A percentile compares a stretch with the other conserved stretches of the same genome.
Conservation (phyloP, 2,888 invertebrate species). For the Diploptera punctata region DNA sequence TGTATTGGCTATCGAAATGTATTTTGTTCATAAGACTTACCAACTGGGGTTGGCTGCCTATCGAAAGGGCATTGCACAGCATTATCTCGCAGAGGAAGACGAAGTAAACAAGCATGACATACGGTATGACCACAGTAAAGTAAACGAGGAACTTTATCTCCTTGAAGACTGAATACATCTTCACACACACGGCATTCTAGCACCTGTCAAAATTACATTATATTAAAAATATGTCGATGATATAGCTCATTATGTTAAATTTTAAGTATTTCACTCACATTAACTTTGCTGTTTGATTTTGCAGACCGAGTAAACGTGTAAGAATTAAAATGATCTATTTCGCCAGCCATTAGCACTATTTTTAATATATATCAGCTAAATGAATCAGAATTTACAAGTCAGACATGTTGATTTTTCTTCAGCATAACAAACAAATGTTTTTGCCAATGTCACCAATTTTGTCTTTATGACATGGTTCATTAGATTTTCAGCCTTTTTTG, state of each 20-base stretch:
- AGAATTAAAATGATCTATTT: conserved; percentile 46
- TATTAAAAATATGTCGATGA: not conserved
- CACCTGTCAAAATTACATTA: conserved; percentile 49
- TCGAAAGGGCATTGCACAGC: conserved; percentile 63
- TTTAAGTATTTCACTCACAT: conserved; percentile 42
- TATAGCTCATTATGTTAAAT: not conserved
- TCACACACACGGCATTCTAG: conserved; percentile 64
- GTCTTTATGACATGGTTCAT: too few relatives aligned
- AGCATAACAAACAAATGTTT: too few relatives aligned
- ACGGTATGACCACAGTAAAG: conserved; percentile 62
- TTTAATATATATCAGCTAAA: too few relatives aligned
- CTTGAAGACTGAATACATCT: conserved; percentile 62
- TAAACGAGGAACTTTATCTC: conserved; percentile 62
- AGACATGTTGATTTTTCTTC: too few relatives aligned
- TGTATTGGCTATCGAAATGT: too few relatives aligned
- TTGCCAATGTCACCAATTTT: too few relatives aligned
- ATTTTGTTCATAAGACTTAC: too few relatives aligned
- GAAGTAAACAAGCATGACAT: conserved; percentile 62
- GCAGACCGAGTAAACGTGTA: conserved; percentile 45
- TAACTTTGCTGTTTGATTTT: conserved; percentile 44
- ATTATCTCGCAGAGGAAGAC: conserved; percentile 55
- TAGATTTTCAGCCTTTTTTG: too few relatives aligned
- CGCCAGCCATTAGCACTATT: conserved; percentile 46
- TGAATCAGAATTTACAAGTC: too few relatives aligned
- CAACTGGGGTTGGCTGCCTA: conserved; percentile 60